A percentile compares a stretch with the other conserved stretches of the same genome.
phyloP scores from a whole-genome alignment of 2,888 invertebrate species.

The Sinotaia quadrata region DNA sequence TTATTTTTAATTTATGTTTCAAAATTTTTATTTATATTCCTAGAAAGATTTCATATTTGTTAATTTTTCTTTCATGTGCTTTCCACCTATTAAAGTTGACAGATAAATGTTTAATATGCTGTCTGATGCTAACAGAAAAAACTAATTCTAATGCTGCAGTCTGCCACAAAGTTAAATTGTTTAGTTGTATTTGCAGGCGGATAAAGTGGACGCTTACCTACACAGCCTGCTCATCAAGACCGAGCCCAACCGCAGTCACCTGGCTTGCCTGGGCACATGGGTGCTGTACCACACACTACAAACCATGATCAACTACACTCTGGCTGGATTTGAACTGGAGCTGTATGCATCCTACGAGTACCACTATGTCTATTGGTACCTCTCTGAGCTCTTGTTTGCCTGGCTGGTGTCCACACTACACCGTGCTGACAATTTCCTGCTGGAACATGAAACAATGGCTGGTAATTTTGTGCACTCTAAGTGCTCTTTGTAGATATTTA shows the following conservation, averaged over 20 bases:
- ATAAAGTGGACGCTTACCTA: constrained; percentile 88
- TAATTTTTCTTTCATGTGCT: too few species aligned
- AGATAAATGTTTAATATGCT: too few species aligned
- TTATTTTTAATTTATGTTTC: too few species aligned
- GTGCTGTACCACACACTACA: constrained; percentile 88
- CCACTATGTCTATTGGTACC: constrained; percentile 85
- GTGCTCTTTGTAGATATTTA: too few species aligned
- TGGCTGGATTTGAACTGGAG: constrained; percentile 95
- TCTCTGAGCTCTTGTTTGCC: constrained; percentile 94
- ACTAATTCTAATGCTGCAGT: too few species aligned
- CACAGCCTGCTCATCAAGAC: constrained; percentile 81
- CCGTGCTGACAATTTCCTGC: constrained; percentile 87
- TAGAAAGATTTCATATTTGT: too few species aligned
- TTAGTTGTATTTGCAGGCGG: constrained; percentile 83
- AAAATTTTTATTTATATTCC: too few species aligned
- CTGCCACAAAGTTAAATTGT: too few species aligned
- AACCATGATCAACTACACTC: constrained; percentile 90
- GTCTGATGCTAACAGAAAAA: too few species aligned
- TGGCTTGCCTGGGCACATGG: constrained; percentile 93
- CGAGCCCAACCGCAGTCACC: constrained; percentile 81
- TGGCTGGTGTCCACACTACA: constrained; percentile 93
- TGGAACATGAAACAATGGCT: constrained; percentile 80
- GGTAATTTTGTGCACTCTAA: constrained; percentile 16
- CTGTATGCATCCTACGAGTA: constrained; percentile 96
- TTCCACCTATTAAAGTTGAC: too few species aligned